Percentiles rank a stretch among this genome's conserved stretches.
Conservation (phyloP, 2,113 vertebrate genomes). For the Entomyzon cyanotis region DNA sequence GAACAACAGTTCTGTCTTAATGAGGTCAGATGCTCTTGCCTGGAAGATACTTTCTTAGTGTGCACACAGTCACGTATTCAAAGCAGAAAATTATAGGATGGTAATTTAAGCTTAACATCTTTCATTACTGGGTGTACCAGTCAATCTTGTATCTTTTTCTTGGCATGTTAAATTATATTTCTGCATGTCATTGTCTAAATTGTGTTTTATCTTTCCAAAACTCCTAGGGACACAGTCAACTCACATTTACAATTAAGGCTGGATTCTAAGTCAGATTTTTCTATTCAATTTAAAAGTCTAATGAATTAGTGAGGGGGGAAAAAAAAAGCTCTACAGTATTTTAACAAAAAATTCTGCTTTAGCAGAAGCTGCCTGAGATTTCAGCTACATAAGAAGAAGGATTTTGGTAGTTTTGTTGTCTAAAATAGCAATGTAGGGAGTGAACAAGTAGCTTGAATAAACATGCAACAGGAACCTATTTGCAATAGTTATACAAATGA, state of each 20-base stretch:
- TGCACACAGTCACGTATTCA: constrained; percentile 37
- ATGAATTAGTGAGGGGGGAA: background rate
- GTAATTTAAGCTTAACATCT: constrained; percentile 29
- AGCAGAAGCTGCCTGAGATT: background rate
- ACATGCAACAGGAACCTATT: background rate
- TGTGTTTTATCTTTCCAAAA: background rate
- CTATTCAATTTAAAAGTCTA: background rate
- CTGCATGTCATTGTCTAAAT: constrained; percentile 7
- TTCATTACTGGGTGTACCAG: constrained; percentile 37
- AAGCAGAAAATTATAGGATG: constrained; percentile 32
- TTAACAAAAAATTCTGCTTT: background rate
- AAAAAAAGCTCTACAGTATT: background rate
- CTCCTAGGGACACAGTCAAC: background rate
- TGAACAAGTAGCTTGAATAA: background rate
- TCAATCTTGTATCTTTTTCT: constrained; percentile 30
- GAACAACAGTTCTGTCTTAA: constrained; percentile 28
- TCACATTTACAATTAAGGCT: background rate
- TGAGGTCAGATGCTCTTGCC: constrained; percentile 27
- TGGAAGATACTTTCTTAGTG: constrained; percentile 4
- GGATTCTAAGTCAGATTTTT: background rate
- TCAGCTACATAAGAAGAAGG: background rate
- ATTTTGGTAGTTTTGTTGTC: background rate
- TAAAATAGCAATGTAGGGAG: background rate
- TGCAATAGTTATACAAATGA: background rate
- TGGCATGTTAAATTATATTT: constrained; percentile 19